Percentiles rank a stretch among this genome's conserved stretches.
phyloP scores from a whole-genome alignment of 2,113 vertebrate species.

The Argyrosomus japonicus region DNA sequence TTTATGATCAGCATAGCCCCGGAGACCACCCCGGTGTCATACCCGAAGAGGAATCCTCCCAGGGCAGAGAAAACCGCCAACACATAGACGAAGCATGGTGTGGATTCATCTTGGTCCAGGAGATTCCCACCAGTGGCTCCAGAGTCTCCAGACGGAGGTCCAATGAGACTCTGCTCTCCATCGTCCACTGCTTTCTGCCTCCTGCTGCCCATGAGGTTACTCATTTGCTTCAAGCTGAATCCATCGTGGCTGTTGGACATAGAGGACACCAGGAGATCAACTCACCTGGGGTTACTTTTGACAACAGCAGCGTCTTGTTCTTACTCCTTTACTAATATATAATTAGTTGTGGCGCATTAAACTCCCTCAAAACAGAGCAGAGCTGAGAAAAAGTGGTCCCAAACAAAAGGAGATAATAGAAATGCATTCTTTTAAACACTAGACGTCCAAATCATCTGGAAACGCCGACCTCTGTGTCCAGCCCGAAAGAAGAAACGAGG shows the following conservation, averaged over 20 bases:
- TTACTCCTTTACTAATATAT: not conserved
- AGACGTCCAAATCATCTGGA: not conserved
- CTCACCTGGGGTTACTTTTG: not conserved
- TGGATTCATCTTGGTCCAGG: constrained; percentile 81
- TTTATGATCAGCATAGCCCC: constrained; percentile 96
- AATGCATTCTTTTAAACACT: not conserved
- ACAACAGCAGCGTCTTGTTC: not conserved
- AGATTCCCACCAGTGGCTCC: constrained; percentile 67
- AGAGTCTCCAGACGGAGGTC: constrained; percentile 41
- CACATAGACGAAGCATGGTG: constrained; percentile 85
- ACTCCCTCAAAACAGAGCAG: not conserved
- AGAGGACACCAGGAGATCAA: constrained; percentile 32
- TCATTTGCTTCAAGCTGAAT: constrained; percentile 84
- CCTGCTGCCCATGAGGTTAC: constrained; percentile 85
- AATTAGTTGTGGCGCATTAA: not conserved
- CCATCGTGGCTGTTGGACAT: constrained; percentile 86
- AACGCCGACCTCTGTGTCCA: not conserved
- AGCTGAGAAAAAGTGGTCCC: not conserved
- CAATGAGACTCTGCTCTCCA: constrained; percentile 87
- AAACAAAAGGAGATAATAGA: not conserved
- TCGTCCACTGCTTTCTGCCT: constrained; percentile 78
- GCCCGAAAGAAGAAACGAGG: not conserved
- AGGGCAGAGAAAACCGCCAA: constrained; percentile 90
- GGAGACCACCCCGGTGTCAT: constrained; percentile 97
- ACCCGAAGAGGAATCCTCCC: constrained; percentile 96